Base-by-base conservation (phyloP, 2,888 invertebrate species). In the Chrysolina haemoptera region DNA sequence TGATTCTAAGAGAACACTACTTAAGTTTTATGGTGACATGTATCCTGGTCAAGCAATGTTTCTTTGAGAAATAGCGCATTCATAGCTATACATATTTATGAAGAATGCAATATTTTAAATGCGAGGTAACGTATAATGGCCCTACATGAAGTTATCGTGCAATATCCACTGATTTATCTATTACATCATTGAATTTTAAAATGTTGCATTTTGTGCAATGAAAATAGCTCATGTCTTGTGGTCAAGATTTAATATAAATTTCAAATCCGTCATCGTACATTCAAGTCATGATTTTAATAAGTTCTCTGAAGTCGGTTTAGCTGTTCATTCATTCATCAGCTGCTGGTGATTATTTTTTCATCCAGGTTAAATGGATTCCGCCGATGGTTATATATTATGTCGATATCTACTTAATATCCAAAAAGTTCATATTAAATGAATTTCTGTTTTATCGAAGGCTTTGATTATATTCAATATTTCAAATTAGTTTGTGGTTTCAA, bases 81-180 rank as follows among this genome's bases (percentile, higher is more conserved):
- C 27, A n/a, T n/a, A 48, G 12, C 16, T 16, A 67, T 67, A 53
- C 53, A 67, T 67, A 53, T 67, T 67, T 55, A 67, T 67, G 41
- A 67, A 35, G 27, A 53, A 41, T 53, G 67, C 67, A 14, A 67
- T 55, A 50, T 55, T 53, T 67, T 55, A 20, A 67, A 67, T 41
- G 67, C 67, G 35, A 67, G 18, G 53, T 66, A 50, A 66, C 66
- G 27, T 59, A 59, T 59, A 59, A 59, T 59, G 3, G 59, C 35
- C 35, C 59, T 35, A 59, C 35, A 35, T 35, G 59, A 59, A 59
- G 59, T 59, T 59, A 73, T 73, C 69, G 70, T 73, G 70, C 62
- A 46, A 40, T 62, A 70, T 62, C 73, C 62, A 62, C 70, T 73
- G 69, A 70, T 70, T 73, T 73, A 73, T 73, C 67, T 67, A 67